Evolutionary conservation across 2,113 vertebrate genomes (phyloP), one percentile per base, ranked within the genome.

Genomic region (Prietella phreatophila): DNA sequence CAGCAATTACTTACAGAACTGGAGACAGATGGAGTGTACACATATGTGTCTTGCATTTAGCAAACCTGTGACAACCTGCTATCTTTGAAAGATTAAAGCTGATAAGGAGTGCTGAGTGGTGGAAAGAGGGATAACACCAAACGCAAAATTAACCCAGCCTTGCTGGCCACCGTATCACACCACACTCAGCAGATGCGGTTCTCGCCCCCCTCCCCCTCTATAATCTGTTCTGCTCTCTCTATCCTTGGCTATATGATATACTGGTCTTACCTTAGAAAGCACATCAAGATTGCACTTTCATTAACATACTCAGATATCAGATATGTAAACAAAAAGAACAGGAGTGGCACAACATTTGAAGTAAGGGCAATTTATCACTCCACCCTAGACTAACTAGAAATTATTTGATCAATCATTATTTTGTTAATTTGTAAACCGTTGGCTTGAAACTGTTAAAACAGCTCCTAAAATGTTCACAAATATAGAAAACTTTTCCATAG

Each of bases 141-240:
- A 82, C 79, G 63, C 61, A 5, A 87, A 85, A 93, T 93, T 93
- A 91, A 93, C 93, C 92, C 95, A 88, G 90, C 95, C 95, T 95
- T 89, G 90, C 93, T 89, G 95, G 94, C 94, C 93, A 90, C 94
- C 94, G 94, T 95, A 96, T 97, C 97, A 96, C 96, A 95, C 96
- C 96, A 96, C 96, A 92, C 92, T 92, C 92, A 27, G 92, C 95
- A 95, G 96, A 95, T 95, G 93, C 92, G 95, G 94, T 95, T 91
- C 93, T 82, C 89, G 87, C 88, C 73, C 73, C 53, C 86, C 91
- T 83, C 91, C 83, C 84, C 20, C 79, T 83, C 4, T 78, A 87
- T 91, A 86, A 92, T 91, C 86, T 22, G 58, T 79, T 79, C 47
- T 19, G 30, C 91, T 91, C 86, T 90, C 86, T 91, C 91, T 90